These are phyloP conservation scores for Griposia aprilina DNA, from an alignment of 2,888 invertebrate species.

Conservation along the genomic window DNA sequence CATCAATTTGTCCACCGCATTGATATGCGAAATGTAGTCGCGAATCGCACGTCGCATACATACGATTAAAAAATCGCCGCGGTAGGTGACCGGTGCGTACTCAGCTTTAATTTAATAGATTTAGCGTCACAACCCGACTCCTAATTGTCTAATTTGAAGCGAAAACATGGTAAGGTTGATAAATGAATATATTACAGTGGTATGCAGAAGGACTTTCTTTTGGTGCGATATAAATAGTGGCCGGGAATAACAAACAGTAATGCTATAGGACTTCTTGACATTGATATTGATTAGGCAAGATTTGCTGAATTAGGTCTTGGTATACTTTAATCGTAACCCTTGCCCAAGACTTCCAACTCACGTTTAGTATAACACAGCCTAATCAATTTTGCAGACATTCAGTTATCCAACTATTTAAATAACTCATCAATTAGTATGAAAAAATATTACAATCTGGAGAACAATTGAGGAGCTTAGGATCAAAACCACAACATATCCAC, in stretches of 20 bases:
- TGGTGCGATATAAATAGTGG: conserved; percentile 84
- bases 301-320: conserved; percentile 66
- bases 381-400: background rate
- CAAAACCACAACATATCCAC: no score
- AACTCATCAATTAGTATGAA: background rate
- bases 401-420: background rate
- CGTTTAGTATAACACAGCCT: background rate
- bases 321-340: conserved; percentile 13
- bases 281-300: conserved; percentile 70
- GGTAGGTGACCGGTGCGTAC: conserved; percentile 88
- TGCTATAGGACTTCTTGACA: conserved; percentile 71
- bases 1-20: conserved; percentile 86
- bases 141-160: conserved; percentile 90
- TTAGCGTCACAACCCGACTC: conserved; percentile 85
- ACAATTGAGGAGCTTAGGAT: no score
- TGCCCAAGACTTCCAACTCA: background rate
- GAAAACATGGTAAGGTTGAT: conserved; percentile 86
- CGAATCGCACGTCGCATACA: conserved; percentile 89
- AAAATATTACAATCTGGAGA: background rate
- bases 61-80: conserved; percentile 89
- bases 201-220: conserved; percentile 89
- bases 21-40: conserved; percentile 88
- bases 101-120: conserved; percentile 90
- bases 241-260: conserved; percentile 84
- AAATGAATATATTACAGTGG: conserved; percentile 87